Base-by-base conservation (phyloP, 2,113 vertebrate species). In the Coracopsis vasa region DNA sequence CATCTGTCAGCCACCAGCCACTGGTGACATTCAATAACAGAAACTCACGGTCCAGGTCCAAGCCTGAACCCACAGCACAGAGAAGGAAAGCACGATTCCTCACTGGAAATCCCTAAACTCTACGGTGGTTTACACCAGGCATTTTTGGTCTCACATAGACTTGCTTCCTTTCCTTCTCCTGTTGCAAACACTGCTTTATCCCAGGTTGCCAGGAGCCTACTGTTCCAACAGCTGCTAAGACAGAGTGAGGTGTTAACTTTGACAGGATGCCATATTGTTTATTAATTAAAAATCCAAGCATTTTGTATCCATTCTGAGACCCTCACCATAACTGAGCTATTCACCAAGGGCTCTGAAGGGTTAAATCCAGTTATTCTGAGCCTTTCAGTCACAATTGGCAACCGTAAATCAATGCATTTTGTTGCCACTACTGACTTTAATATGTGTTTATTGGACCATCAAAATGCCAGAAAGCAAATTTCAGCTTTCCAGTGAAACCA, bases 171-270 rank as follows among this genome's bases (percentile, higher is more conserved):
- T 53, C 66, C 92, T 94, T 92, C 92, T 93, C 92, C 94, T 83
- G 80, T 93, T 91, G 88, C 75, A 93, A 81, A 72, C 13, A 9
- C 25, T 86, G 73, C 88, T 94, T 95, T 93, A 88, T 62, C 84
- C 89, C 92, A 92, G 79, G 70, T 96, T 96, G 96, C 95, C 96
- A 97, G 91, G 24, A 97, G 58, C 95, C 94, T 92, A 91, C 92
- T 92, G 96, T 62, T 95, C 85, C 91, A 92, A 80, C 95, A 95
- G 96, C 94, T 97, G 96, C 91, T 88, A 90, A 80, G 75, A 94
- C 27, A 94, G 80, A 89, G 86, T 54, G 92, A 94, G 71, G 92
- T 74, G 70, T 64, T 81, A 80, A 23, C 72, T 92, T 88, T 90
- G 75, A 94, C 86, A 94, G 86, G 79, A 94, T 64, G 81, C 92